Evolutionary conservation across 2,888 invertebrate species (phyloP).

Genomic region (Trachelus tabidus): DNA sequence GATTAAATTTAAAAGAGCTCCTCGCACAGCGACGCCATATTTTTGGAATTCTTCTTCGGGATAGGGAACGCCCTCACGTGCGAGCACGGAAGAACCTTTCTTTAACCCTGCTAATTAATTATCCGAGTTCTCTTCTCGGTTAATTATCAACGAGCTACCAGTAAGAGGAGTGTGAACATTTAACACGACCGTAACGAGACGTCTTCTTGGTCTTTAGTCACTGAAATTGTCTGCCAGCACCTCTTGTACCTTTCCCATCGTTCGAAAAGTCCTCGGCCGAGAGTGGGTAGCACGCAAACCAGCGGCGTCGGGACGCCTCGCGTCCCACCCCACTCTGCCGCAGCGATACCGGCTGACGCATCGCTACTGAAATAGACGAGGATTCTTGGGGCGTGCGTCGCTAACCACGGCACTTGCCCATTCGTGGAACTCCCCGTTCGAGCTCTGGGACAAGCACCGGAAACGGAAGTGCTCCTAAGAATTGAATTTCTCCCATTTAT

Average conservation of each 20-base stretch:
- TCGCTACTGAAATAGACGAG: background rate
- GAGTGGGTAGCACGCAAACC: background rate
- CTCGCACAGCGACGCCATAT: background rate
- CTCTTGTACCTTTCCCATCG: background rate
- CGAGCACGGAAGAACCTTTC: background rate
- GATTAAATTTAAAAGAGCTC: background rate
- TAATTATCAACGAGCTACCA: constrained; percentile 16
- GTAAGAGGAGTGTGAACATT: constrained; percentile 16
- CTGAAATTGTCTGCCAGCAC: background rate
- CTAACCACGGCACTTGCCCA: background rate
- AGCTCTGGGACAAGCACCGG: background rate
- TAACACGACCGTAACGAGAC: constrained; percentile 12
- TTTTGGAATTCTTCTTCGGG: background rate
- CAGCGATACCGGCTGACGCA: background rate
- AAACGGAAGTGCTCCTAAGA: background rate
- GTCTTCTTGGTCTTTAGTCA: background rate
- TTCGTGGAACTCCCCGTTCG: background rate
- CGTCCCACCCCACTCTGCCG: background rate
- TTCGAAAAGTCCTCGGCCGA: background rate
- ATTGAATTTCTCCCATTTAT: background rate
- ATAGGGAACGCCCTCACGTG: background rate
- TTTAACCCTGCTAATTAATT: background rate
- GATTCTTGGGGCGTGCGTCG: background rate
- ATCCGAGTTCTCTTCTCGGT: background rate
- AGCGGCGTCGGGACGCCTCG: background rate